Percentiles rank a stretch among this genome's conserved stretches.
phyloP scores from a whole-genome alignment of 2,888 invertebrate genomes.

The Nebria salina region DNA sequence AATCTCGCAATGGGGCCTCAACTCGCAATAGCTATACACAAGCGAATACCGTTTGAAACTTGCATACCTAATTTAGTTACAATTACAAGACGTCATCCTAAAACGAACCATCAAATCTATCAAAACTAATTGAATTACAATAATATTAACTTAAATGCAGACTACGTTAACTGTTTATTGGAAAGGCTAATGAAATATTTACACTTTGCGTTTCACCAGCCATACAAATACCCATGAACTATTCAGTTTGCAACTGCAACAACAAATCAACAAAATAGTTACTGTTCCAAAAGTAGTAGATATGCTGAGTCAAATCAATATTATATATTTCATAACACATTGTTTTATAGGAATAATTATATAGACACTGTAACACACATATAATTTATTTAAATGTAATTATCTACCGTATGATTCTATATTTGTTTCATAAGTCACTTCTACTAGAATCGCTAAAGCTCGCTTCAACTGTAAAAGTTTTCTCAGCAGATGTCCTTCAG shows the following conservation, averaged over 20 bases:
- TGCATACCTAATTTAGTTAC: slow-evolving; percentile 25
- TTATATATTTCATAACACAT: too few species aligned
- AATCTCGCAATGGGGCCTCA: slow-evolving; percentile 31
- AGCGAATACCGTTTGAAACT: slow-evolving; percentile 32
- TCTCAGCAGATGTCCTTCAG: not conserved
- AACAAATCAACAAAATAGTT: not conserved
- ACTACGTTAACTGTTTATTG: slow-evolving; percentile 31
- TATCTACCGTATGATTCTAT: not conserved
- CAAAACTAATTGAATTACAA: slow-evolving; percentile 43
- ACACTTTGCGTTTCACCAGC: not conserved
- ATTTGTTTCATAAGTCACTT: too few species aligned
- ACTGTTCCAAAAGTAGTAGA: not conserved
- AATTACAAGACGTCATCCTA: slow-evolving; percentile 25
- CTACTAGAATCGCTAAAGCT: not conserved
- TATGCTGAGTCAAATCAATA: not conserved
- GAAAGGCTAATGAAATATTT: slow-evolving; percentile 36
- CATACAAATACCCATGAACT: not conserved
- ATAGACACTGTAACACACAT: too few species aligned
- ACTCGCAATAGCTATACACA: slow-evolving; percentile 10
- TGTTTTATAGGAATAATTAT: too few species aligned
- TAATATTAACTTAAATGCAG: slow-evolving; percentile 36
- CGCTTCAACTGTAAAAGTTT: not conserved
- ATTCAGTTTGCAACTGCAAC: not conserved
- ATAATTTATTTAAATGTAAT: not conserved
- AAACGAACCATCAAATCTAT: slow-evolving; percentile 33